Percentiles rank a stretch among this genome's conserved stretches.
Evolutionary conservation across 2,113 vertebrate species (phyloP).

Genomic region (Scomber colias): DNA sequence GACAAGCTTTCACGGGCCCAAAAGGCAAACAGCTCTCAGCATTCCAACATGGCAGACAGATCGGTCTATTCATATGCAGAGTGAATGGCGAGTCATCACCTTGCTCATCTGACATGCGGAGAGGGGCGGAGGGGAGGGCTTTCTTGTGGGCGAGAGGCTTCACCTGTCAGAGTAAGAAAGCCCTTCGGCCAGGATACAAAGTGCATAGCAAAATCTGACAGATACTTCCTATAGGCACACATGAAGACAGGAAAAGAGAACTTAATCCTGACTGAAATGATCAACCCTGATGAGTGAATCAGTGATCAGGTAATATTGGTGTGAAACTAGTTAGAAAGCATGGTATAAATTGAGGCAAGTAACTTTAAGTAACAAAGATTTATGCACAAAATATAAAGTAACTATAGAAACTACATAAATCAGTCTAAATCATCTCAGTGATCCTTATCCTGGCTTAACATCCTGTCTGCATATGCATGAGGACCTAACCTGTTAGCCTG

Average conservation of each 20-base stretch:
- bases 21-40: conserved; percentile 79
- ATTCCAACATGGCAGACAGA: conserved; percentile 75
- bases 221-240: conserved; percentile 51
- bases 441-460: conserved; percentile 27
- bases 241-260: conserved; percentile 16
- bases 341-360: background rate
- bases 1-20: conserved; percentile 75
- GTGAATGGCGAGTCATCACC: conserved; percentile 51
- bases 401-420: background rate
- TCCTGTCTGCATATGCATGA: conserved; percentile 26
- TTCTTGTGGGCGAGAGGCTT: conserved; percentile 55
- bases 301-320: background rate
- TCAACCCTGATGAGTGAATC: background rate
- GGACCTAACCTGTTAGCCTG: conserved; percentile 22
- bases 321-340: background rate
- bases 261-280: background rate
- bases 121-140: conserved; percentile 7
- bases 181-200: conserved; percentile 66
- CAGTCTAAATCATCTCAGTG: background rate
- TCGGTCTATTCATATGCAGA: conserved; percentile 58
- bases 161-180: conserved; percentile 77
- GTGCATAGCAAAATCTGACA: conserved; percentile 43
- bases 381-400: background rate
- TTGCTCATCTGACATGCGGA: conserved; percentile 49
- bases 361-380: conserved; percentile 7